Evolutionary conservation across 2,797 vertebrate genomes (phyloP).

Genomic region (Pterois miles): DNA sequence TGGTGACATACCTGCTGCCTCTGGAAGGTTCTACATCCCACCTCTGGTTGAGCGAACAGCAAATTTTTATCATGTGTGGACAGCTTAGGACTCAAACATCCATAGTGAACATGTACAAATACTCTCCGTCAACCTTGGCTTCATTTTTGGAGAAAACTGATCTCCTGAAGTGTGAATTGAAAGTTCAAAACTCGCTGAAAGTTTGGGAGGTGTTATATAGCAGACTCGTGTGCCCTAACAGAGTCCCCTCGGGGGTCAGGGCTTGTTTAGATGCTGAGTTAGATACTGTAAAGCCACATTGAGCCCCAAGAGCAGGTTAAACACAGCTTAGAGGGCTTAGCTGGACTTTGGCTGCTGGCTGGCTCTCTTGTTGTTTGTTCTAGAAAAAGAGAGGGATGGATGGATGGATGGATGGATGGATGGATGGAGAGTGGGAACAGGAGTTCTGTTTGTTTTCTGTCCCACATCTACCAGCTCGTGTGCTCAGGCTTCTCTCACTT

Average conservation of each 20-base stretch:
- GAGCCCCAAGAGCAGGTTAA: constrained; percentile 44
- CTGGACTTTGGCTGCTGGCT: constrained; percentile 54
- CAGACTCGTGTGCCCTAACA: neutral
- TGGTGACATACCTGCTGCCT: no score
- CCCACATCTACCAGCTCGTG: neutral
- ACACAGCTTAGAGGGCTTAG: constrained; percentile 44
- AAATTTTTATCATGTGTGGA: no score
- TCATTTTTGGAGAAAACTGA: neutral
- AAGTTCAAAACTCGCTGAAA: neutral
- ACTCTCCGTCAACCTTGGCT: neutral
- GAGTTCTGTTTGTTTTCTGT: constrained; percentile 7
- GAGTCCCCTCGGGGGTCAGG: neutral
- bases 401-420: neutral
- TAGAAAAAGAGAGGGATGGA: constrained; percentile 3
- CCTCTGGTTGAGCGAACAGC: no score
- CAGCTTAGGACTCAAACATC: neutral
- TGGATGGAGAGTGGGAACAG: constrained; percentile 26
- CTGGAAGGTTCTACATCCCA: no score
- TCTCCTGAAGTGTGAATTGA: neutral
- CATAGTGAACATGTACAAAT: neutral
- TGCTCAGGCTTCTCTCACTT: neutral
- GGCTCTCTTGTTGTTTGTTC: constrained; percentile 35
- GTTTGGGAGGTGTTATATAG: neutral
- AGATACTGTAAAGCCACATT: constrained; percentile 12
- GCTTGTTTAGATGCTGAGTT: constrained; percentile 18